Evolutionary conservation across 2,113 vertebrate species (phyloP).

Genomic region (cattle (Bos taurus)): DNA sequence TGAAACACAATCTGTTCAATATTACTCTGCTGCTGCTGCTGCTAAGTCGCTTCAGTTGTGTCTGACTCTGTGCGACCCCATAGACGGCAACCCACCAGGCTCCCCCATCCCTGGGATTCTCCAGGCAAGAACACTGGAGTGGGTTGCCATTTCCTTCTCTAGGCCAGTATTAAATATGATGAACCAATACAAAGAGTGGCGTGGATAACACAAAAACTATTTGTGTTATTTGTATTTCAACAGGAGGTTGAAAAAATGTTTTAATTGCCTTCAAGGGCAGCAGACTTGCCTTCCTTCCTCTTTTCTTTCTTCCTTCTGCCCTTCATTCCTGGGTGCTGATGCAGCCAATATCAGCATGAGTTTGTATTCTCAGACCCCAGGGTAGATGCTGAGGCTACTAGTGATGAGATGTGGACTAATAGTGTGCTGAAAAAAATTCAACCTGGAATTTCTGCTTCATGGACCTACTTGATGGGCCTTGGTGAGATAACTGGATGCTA

Average conservation of each 20-base stretch:
- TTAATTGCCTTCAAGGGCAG: constrained; percentile 35
- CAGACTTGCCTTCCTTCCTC: constrained; percentile 40
- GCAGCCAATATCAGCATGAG: constrained; percentile 16
- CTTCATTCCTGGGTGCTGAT: constrained; percentile 30
- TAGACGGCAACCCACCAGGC: too few relatives aligned
- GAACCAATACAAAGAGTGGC: background rate
- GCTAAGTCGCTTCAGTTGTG: too few relatives aligned
- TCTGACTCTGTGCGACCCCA: too few relatives aligned
- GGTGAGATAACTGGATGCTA: background rate
- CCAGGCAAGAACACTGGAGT: too few relatives aligned
- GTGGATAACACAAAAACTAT: background rate
- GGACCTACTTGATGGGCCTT: background rate
- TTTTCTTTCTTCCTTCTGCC: constrained; percentile 34
- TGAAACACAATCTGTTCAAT: background rate
- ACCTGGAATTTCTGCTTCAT: background rate
- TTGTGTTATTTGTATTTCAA: background rate
- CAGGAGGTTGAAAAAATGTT: constrained; percentile 22
- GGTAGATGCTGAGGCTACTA: background rate
- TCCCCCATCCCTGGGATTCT: too few relatives aligned
- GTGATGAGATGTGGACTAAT: background rate
- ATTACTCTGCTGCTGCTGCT: background rate
- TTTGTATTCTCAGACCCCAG: background rate
- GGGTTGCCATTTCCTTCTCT: background rate
- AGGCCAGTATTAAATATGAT: constrained; percentile 14
- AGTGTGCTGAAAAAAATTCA: background rate